phyloP scores from a whole-genome alignment of 2,797 vertebrate species.

The Clarias laeviceps region DNA sequence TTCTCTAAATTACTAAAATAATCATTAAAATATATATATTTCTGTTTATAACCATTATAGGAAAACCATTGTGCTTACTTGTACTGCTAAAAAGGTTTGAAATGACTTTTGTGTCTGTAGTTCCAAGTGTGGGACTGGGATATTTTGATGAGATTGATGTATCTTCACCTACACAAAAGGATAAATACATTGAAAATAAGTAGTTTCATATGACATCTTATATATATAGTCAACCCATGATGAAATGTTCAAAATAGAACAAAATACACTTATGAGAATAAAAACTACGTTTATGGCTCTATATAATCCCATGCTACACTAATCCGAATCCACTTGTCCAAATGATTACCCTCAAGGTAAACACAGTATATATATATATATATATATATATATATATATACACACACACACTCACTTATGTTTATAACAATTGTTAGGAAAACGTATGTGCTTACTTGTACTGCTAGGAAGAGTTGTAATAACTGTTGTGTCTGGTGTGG shows the following conservation, averaged over 20 bases:
- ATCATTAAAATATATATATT: not conserved
- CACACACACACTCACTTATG: too few relatives aligned
- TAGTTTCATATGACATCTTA: not conserved
- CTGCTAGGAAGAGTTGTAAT: constrained; percentile 47
- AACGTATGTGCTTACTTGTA: constrained; percentile 57
- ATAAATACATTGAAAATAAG: not conserved
- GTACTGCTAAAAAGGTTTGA: constrained; percentile 43
- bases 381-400: too few relatives aligned
- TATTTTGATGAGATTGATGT: constrained; percentile 25
- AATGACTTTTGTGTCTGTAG: constrained; percentile 26
- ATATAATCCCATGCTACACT: too few relatives aligned
- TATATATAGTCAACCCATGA: not conserved
- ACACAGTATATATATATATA: too few relatives aligned
- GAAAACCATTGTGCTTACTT: constrained; percentile 56
- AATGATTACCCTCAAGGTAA: too few relatives aligned
- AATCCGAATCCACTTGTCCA: too few relatives aligned
- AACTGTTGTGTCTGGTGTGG: constrained; percentile 11
- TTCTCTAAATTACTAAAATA: not conserved
- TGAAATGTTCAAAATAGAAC: not conserved
- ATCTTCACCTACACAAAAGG: constrained; percentile 5
- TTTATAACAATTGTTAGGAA: not conserved
- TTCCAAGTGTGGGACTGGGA: constrained; percentile 26
- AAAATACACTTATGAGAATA: too few relatives aligned
- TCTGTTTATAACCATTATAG: not conserved
- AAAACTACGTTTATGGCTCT: too few relatives aligned